Percentiles rank a stretch among this genome's conserved stretches.
Evolutionary conservation across 2,888 invertebrate species (phyloP).

Genomic region (Ligdia adustata): DNA sequence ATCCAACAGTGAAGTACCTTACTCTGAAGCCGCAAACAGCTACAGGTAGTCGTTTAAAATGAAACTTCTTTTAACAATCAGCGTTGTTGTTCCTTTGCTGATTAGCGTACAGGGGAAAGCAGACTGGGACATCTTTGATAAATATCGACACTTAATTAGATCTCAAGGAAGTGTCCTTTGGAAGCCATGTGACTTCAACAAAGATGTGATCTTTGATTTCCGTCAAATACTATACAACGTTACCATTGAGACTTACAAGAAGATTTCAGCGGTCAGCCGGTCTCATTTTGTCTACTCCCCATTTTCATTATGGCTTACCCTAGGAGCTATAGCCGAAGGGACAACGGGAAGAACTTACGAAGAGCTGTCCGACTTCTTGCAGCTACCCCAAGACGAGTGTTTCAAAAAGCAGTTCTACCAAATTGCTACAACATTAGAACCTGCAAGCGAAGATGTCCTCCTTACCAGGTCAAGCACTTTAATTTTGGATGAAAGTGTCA

Average conservation of each 20-base stretch:
- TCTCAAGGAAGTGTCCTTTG: conserved; percentile 14
- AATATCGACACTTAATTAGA: conserved; percentile 10
- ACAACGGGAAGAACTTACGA: conserved; percentile 24
- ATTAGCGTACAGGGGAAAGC: conserved; percentile 9
- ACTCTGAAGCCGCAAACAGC: not conserved
- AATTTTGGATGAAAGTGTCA: conserved; percentile 30
- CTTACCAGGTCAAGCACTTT: conserved; percentile 29
- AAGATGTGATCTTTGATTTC: conserved; percentile 18
- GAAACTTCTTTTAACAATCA: conserved; percentile 7
- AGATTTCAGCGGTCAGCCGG: conserved; percentile 12
- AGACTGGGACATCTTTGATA: conserved; percentile 22
- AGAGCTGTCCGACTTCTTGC: conserved; percentile 33
- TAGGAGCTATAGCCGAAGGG: conserved; percentile 40
- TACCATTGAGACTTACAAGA: conserved; percentile 13
- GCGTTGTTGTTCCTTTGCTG: conserved; percentile 1
- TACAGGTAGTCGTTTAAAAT: conserved; percentile 5
- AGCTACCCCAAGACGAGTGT: conserved; percentile 34
- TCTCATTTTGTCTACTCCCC: conserved; percentile 36
- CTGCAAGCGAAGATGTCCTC: conserved; percentile 27
- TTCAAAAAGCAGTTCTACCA: conserved; percentile 34
- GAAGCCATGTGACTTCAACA: conserved; percentile 22
- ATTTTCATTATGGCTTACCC: conserved; percentile 34
- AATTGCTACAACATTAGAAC: conserved; percentile 28
- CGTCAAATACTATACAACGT: conserved; percentile 22
- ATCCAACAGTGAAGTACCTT: not conserved